Base-by-base conservation (phyloP, 2,888 invertebrate genomes). In the Orthosia incerta region DNA sequence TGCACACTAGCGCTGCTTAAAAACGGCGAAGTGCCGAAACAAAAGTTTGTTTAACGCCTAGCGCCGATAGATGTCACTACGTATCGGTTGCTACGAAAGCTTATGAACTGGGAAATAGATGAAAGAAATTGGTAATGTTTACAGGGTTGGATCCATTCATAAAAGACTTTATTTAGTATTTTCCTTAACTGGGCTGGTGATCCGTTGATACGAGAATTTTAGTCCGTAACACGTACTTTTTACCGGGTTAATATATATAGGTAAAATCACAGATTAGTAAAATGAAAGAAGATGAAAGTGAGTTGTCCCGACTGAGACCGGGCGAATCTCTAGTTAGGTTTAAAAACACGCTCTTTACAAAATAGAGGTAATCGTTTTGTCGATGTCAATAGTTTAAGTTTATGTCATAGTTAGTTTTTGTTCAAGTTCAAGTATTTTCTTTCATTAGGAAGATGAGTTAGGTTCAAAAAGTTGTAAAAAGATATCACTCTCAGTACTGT, bases 21-120 rank as follows among this genome's bases (percentile, higher is more conserved):
- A 56, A 55, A 56, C 81, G 83, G 83, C 16, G 12, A n/a, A 39
- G 0, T 50, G 51, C 12, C 13, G 71, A 79, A 82, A 66, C 83
- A 56, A 60, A 68, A 68, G 55, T 71, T 65, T 20, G 65, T 69
- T 81, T 53, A 20, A 50, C 39, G 48, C 68, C 62, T 46, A 68
- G 69, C 62, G 48, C 59, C 71, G 48, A 69, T 79, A 82, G 81
- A 79, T 81, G 81, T 39, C 83, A 31, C 67, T 55, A 74, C 61
- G 3, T 55, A 64, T 57, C n/a, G 56, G 53, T n/a, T 64, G 65
- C 18, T 53, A 48, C 7, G 48, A 45, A 57, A 53, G 48, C 59
- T 57, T 18, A 2, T n/a, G 20, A 39, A 53, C 3, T 48, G 31
- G 9, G 16, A 64, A 60, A 57, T 1, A 56, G 9, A 53, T 23